These are phyloP conservation scores for Arvicanthis niloticus DNA, from an alignment of 2,113 vertebrate species.

Conservation along the genomic window DNA sequence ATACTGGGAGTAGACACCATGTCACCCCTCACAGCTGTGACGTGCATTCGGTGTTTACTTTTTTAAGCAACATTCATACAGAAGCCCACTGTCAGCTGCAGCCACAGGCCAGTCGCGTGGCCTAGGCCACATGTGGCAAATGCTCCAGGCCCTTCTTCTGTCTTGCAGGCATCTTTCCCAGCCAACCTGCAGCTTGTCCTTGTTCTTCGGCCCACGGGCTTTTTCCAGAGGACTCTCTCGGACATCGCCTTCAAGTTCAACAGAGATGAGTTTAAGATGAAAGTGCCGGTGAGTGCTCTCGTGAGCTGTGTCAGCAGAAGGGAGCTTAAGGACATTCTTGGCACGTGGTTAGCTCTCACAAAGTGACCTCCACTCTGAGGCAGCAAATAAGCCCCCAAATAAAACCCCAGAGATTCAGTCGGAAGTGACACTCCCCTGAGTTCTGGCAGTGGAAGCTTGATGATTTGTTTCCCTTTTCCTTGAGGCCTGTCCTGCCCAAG, in stretches of 20 bases:
- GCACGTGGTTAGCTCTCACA: rapidly evolving
- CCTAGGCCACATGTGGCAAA: rapidly evolving
- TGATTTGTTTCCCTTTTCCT: too few relatives aligned
- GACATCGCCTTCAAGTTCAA: constrained; percentile 96
- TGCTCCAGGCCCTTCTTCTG: not conserved
- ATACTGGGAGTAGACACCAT: rapidly evolving
- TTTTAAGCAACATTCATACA: rapidly evolving
- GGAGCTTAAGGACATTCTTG: not conserved
- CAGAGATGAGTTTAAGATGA: constrained; percentile 99
- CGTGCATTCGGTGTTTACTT: not conserved
- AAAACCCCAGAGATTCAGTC: not conserved
- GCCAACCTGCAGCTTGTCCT: constrained; percentile 98
- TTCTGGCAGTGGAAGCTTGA: rapidly evolving
- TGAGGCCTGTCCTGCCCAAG: too few relatives aligned
- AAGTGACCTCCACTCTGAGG: not conserved
- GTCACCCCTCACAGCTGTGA: too few relatives aligned
- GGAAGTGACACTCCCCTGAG: not conserved
- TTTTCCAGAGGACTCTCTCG: constrained; percentile 94
- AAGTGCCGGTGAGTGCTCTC: constrained; percentile 93
- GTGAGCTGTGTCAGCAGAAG: rapidly evolving
- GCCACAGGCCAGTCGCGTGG: not conserved
- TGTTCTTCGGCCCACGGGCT: constrained; percentile 94
- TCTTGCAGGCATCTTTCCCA: constrained; percentile 94
- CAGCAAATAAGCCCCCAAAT: not conserved
- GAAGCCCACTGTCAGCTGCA: not conserved